Percentiles rank a stretch among this genome's conserved stretches.
Conservation (phyloP, 2,888 invertebrate genomes). For the Didymodactylos carnosus region DNA sequence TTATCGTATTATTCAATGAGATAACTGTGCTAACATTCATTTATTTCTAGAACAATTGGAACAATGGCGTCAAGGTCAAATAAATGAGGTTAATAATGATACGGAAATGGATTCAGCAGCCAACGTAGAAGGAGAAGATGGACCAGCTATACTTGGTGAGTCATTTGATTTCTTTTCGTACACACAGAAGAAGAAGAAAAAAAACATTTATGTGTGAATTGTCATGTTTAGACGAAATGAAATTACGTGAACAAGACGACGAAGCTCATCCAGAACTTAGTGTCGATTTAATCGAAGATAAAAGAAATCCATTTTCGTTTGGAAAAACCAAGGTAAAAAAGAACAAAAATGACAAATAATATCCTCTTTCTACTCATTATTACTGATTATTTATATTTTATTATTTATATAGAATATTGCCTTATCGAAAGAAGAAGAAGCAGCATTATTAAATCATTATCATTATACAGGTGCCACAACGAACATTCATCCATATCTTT, state of each 20-base stretch:
- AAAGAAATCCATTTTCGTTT: not conserved
- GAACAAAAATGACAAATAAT: no score
- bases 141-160: not conserved
- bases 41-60: slow-evolving; percentile 27
- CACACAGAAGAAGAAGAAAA: no score
- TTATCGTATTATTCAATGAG: no score
- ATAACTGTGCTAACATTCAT: no score
- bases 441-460: slow-evolving; percentile 38
- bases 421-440: slow-evolving; percentile 36
- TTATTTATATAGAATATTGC: no score
- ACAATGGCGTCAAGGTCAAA: slow-evolving; percentile 28
- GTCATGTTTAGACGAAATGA: no score
- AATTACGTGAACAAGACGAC: slow-evolving; percentile 1
- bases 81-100: slow-evolving; percentile 19
- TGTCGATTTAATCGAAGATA: slow-evolving; percentile 49
- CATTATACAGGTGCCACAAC: slow-evolving; percentile 91
- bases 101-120: slow-evolving; percentile 13
- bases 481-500: slow-evolving; percentile 93
- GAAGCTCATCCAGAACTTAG: slow-evolving; percentile 33
- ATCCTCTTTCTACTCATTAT: no score
- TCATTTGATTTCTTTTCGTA: not conserved
- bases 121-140: slow-evolving; percentile 14
- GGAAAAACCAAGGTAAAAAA: no score
- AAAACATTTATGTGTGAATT: no score
- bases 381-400: no score